phyloP scores from a whole-genome alignment of 2,113 vertebrate species.

The Microcebus ravelobensis region DNA sequence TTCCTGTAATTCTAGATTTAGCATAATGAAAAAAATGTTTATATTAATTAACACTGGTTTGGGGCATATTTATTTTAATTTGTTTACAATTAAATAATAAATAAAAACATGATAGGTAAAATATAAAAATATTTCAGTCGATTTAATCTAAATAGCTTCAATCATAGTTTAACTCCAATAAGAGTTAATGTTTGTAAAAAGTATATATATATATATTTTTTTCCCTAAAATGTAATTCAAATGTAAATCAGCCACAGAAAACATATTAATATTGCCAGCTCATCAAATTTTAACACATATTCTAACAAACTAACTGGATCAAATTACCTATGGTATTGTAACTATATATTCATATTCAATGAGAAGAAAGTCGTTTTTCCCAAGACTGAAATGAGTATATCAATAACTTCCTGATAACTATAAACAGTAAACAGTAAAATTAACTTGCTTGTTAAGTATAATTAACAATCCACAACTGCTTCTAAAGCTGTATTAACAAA shows the following conservation, averaged over 20 bases:
- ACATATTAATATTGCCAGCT: constrained; percentile 4
- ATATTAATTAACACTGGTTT: constrained; percentile 45
- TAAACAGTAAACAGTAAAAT: constrained; percentile 79
- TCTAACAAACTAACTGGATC: neutral
- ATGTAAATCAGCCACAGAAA: constrained; percentile 2
- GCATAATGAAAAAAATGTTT: constrained; percentile 19
- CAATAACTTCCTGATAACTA: constrained; percentile 76
- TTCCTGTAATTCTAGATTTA: constrained; percentile 1
- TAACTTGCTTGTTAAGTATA: constrained; percentile 82
- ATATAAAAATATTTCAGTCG: constrained; percentile 33
- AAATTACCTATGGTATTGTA: constrained; percentile 24
- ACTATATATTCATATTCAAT: constrained; percentile 46
- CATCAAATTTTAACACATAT: constrained; percentile 21
- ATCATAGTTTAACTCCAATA: constrained; percentile 41
- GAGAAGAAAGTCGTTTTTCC: constrained; percentile 60
- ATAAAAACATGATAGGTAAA: neutral
- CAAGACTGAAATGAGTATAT: constrained; percentile 70
- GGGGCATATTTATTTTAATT: neutral
- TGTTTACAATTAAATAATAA: constrained; percentile 57
- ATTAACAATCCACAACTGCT: constrained; percentile 79
- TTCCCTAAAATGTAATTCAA: neutral
- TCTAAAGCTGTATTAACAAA: constrained; percentile 79
- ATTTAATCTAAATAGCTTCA: constrained; percentile 34
- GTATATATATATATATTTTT: neutral
- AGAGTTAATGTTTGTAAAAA: constrained; percentile 45